These are phyloP conservation scores for Zootermopsis nevadensis DNA, from an alignment of 2,888 invertebrate species.

Conservation along the genomic window DNA sequence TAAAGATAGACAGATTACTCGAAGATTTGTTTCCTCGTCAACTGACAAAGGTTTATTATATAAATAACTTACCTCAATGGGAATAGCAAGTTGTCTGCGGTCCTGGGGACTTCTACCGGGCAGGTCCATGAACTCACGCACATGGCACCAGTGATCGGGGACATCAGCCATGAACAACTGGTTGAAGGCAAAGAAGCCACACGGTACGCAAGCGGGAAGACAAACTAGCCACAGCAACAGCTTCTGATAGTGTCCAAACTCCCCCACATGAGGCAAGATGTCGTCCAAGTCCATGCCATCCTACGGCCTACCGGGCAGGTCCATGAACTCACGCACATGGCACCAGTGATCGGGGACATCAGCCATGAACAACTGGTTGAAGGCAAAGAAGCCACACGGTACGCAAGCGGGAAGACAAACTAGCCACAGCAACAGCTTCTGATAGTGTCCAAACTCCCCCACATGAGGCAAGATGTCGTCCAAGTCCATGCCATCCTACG, in stretches of 20 bases:
- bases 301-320: too few species aligned
- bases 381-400: conserved; percentile 74
- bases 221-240: conserved; percentile 86
- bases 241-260: conserved; percentile 91
- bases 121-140: conserved; percentile 72
- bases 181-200: conserved; percentile 93
- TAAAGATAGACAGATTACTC: too few species aligned
- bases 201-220: conserved; percentile 88
- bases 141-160: conserved; percentile 86
- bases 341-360: conserved; percentile 79
- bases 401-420: conserved; percentile 74
- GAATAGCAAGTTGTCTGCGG: conserved; percentile 69
- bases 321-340: conserved; percentile 66
- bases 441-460: conserved; percentile 74
- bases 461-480: conserved; percentile 71
- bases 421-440: conserved; percentile 71
- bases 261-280: conserved; percentile 85
- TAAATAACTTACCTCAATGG: conserved; percentile 39
- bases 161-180: conserved; percentile 92
- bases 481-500: conserved; percentile 67
- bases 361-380: conserved; percentile 77
- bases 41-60: not conserved
- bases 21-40: not conserved
- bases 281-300: conserved; percentile 85
- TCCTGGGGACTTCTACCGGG: conserved; percentile 63